These are phyloP conservation scores for Aricia agestis DNA, from an alignment of 1,140 invertebrate genomes.

Conservation along the genomic window DNA sequence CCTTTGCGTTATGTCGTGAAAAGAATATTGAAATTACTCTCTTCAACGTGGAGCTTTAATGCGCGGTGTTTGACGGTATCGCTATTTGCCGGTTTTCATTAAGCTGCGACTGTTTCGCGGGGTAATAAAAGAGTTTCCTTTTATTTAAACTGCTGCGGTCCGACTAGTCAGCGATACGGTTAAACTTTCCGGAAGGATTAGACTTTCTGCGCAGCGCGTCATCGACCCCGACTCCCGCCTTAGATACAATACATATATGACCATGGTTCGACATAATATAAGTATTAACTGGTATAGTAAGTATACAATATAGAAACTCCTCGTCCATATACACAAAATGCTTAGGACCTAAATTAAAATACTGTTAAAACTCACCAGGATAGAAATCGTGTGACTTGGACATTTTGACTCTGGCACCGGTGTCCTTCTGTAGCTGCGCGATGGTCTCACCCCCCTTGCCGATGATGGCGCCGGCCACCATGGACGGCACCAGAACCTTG, in stretches of 20 bases:
- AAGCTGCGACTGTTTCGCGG: neutral
- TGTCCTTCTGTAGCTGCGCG: slow-evolving; percentile 96
- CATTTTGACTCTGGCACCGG: slow-evolving; percentile 97
- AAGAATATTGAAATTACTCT: slow-evolving; percentile 11
- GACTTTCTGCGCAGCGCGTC: neutral
- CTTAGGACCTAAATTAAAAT: too few species aligned
- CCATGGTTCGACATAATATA: neutral
- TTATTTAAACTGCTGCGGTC: neutral
- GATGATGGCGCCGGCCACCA: slow-evolving; percentile 97
- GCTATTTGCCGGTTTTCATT: neutral
- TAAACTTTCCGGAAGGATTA: neutral
- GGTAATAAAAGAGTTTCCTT: neutral
- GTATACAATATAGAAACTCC: too few species aligned
- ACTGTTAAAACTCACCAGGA: slow-evolving; percentile 84
- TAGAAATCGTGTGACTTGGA: slow-evolving; percentile 98
- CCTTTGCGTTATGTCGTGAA: slow-evolving; percentile 13
- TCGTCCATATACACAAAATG: too few species aligned
- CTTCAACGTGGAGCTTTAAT: neutral
- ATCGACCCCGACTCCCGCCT: too few species aligned
- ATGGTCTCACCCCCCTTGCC: slow-evolving; percentile 98
- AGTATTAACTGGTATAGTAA: neutral
- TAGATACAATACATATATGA: neutral
- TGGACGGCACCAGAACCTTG: slow-evolving; percentile 96
- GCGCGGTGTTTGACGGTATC: neutral
- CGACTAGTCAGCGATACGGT: neutral